Conservation (phyloP, 2,888 invertebrate genomes). For the Tenthredo mesomela region DNA sequence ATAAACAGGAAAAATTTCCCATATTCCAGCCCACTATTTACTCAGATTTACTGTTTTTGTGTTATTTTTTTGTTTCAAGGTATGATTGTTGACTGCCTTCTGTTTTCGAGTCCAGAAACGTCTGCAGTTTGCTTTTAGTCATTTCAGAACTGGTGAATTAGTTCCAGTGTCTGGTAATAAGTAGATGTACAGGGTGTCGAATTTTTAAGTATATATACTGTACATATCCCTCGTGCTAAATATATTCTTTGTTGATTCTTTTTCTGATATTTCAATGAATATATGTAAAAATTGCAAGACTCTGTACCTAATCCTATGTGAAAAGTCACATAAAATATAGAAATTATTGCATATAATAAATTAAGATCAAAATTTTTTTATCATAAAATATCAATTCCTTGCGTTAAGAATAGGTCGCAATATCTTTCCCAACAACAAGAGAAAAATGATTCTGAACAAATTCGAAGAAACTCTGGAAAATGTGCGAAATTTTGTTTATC, state of each 20-base stretch:
- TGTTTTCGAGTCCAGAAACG: background rate
- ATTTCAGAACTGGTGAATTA: background rate
- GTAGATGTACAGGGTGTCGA: background rate
- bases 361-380: too few species aligned
- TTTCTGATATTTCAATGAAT: too few species aligned
- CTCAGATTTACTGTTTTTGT: background rate
- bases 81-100: background rate
- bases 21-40: background rate
- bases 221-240: background rate
- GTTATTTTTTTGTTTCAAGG: background rate
- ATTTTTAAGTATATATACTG: background rate
- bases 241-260: too few species aligned
- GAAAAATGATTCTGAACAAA: background rate
- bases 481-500: background rate
- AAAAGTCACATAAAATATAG: too few species aligned
- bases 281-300: too few species aligned
- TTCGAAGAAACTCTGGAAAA: background rate
- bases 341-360: too few species aligned
- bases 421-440: background rate
- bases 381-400: background rate
- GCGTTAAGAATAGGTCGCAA: background rate
- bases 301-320: too few species aligned
- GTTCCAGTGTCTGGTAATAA: conserved; percentile 6
- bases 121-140: background rate
- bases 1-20: background rate